Base-by-base conservation (phyloP, 1,140 invertebrate genomes). In the Brachionus calyciflorus region DNA sequence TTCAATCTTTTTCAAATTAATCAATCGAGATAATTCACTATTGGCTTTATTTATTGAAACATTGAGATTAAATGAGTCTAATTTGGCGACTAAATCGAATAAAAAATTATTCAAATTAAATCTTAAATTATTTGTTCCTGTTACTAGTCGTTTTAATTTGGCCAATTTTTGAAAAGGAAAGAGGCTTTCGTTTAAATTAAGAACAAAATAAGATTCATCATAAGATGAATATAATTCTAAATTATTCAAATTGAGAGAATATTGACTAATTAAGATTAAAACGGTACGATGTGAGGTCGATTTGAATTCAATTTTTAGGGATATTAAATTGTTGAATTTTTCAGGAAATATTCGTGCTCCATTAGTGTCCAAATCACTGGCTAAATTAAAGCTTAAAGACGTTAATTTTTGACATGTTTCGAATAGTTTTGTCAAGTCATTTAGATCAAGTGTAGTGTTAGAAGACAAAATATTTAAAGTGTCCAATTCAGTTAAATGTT, bases 201-300 rank as follows among this genome's bases (percentile, higher is more conserved):
- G 60, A 4, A 3, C 24, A 65, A 65, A 65, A 65, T 19, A 21
- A 1, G 60, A 41, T 21, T 65, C 37, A 21, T 63, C 57, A 40
- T 63, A 63, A 37, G 19, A 2, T 24, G 60, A 65, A 44, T 65
- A 65, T 3, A 65, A 37, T 24, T 65, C 60, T 41, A 65, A 44
- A 19, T 63, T 19, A 9, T 19, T 40, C 33, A 63, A 24, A 28
- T 44, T 44, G 3, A 26, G 12, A 21, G n/a, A 65, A 4, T 44
- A 9, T 12, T 41, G 4, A 14, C 19, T 26, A 19, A 65, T 5
- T 24, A 44, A 10, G 12, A 24, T 21, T 7, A 65, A 41, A 44
- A 65, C n/a, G 19, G 60, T 44, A 44, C 28, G 33, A 44, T 5
- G 6, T 21, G 60, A 65, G 24, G n/a, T 44, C 19, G 60, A 65